phyloP scores from a whole-genome alignment of 2,113 vertebrate genomes.

The Muscicapa adusta region DNA sequence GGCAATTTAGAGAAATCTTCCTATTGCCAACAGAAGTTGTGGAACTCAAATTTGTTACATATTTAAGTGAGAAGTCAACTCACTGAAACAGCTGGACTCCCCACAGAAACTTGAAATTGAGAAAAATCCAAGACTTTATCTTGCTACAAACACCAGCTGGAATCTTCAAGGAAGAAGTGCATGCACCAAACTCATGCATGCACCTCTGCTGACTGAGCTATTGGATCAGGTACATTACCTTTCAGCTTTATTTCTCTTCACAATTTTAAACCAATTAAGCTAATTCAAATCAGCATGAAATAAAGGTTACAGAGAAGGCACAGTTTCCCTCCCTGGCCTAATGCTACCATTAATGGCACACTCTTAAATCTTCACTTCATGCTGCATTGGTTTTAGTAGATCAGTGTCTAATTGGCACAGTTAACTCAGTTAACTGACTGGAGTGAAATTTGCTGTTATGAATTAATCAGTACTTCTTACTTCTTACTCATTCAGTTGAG shows the following conservation, averaged over 20 bases:
- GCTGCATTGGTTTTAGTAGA: constrained; percentile 9
- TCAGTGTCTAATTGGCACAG: not conserved
- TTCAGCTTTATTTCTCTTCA: not conserved
- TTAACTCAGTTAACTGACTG: not conserved
- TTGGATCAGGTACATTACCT: not conserved
- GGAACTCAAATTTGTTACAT: not conserved
- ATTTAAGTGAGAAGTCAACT: not conserved
- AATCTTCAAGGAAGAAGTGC: not conserved
- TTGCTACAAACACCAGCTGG: not conserved
- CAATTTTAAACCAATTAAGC: constrained; percentile 6
- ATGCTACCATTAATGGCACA: not conserved
- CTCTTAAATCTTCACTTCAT: not conserved
- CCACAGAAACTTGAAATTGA: not conserved
- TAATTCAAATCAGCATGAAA: not conserved
- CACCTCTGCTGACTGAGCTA: not conserved
- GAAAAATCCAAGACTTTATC: not conserved
- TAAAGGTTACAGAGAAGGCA: not conserved
- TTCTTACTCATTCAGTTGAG: not conserved
- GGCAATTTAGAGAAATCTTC: not conserved
- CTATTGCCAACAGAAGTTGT: not conserved
- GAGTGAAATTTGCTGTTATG: not conserved
- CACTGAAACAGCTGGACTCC: not conserved
- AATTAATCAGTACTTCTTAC: not conserved
- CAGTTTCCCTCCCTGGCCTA: not conserved
- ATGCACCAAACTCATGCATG: not conserved